Base-by-base conservation (phyloP, 2,888 invertebrate species). In the Caenorhabditis imperialis region DNA sequence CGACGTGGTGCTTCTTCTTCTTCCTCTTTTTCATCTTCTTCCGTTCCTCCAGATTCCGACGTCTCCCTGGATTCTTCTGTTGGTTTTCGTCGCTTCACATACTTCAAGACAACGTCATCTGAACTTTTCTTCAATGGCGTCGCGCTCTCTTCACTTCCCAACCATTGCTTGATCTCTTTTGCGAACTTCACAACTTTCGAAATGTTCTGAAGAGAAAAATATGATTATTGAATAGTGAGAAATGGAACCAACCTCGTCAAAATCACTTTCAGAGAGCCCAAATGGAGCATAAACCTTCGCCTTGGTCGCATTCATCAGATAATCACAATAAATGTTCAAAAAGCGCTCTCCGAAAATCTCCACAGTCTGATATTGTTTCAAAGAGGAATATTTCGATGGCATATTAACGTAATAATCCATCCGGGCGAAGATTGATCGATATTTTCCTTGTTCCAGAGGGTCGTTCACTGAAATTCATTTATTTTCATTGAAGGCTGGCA, bases 301-400 rank as follows among this genome's bases (percentile, higher is more conserved):
- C 2, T 14, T 51, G 16, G 55, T 33, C 2, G 47, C 14, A 22
- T 73, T 73, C 12, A 60, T 40, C 8, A 67, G 22, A 30, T 25
- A 69, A n/a, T 69, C 38, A 18, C 50, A 45, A 20, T 69, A 74
- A 0, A 50, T 27, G 1, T 10, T 12, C 0, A 53, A 38, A 5
- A 57, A 53, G 30, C 62, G 61, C 23, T 69, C 50, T 4, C 74
- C 74, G 22, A 74, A 74, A 8, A 74, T 69, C 14, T 74, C 63
- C 8, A 74, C 74, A n/a, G 51, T 58, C 60, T 73, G 73, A 50
- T 65, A 74, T 25, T 74, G 74, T 27, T 55, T 60, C 12, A 74
- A 60, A 3, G 74, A 51, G 1, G 23, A 3, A 38, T 54, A 74
- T 5, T 61, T 69, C 4, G 44, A 18, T 0, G 74, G 74, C 69